phyloP scores from a whole-genome alignment of 2,888 invertebrate species.

The Subacronicta megacephala region DNA sequence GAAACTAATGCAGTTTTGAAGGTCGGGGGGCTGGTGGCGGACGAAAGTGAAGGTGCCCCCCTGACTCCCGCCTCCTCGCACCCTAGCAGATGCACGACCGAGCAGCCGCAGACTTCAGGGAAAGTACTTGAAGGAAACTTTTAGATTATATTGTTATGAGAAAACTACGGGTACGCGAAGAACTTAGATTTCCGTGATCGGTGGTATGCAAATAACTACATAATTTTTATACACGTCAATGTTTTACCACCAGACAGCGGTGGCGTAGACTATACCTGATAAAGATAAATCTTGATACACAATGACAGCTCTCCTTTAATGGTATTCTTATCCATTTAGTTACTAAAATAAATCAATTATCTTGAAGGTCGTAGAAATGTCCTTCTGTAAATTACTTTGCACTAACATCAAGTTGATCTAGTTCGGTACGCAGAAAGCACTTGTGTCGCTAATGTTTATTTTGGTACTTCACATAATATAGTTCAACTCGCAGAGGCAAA shows the following conservation, averaged over 20 bases:
- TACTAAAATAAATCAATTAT: no score
- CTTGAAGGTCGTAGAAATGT: slow-evolving; percentile 10
- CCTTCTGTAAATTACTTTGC: slow-evolving; percentile 16
- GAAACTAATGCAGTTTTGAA: slow-evolving; percentile 70
- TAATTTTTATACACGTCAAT: neutral
- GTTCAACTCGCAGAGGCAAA: slow-evolving; percentile 33
- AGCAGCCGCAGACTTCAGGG: slow-evolving; percentile 75
- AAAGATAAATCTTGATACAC: slow-evolving; percentile 16
- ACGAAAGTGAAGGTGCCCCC: slow-evolving; percentile 79
- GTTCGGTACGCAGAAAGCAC: slow-evolving; percentile 9
- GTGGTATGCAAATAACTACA: neutral
- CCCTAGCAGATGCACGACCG: slow-evolving; percentile 54
- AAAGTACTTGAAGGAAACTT: slow-evolving; percentile 66
- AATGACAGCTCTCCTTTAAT: neutral
- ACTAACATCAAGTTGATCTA: slow-evolving; percentile 18
- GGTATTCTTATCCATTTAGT: neutral
- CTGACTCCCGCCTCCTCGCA: slow-evolving; percentile 51
- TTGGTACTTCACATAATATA: slow-evolving; percentile 31
- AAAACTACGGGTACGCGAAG: slow-evolving; percentile 39
- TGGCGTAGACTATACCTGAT: neutral
- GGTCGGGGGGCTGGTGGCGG: slow-evolving; percentile 68
- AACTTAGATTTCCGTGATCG: slow-evolving; percentile 21
- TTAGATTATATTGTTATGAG: slow-evolving; percentile 48
- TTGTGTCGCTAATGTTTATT: slow-evolving; percentile 25
- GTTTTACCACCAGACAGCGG: slow-evolving; percentile 8